Percentiles rank a stretch among this genome's conserved stretches.
These are phyloP conservation scores for Oxyura jamaicensis DNA, from an alignment of 2,113 vertebrate genomes.

Conservation along the genomic window DNA sequence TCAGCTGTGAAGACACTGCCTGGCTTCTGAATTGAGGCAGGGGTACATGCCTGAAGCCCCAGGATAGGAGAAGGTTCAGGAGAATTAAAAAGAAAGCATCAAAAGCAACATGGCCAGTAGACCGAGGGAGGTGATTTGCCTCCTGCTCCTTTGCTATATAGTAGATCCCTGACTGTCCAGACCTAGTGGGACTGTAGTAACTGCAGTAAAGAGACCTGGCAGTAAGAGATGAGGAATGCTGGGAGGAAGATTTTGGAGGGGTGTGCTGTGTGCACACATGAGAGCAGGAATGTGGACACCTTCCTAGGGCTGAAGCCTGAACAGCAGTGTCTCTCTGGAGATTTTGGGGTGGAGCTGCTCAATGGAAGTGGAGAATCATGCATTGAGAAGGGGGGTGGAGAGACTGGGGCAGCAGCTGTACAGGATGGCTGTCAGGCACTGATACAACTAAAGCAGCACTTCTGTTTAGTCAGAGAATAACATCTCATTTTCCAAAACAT, in stretches of 20 bases:
- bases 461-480: not conserved
- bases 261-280: not conserved
- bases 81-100: too few relatives aligned
- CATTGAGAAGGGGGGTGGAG: not conserved
- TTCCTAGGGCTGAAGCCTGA: not conserved
- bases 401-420: not conserved
- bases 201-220: not conserved
- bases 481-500: not conserved
- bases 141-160: too few relatives aligned
- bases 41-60: rapidly evolving
- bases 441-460: not conserved
- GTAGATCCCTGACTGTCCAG: too few relatives aligned
- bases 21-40: not conserved
- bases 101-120: too few relatives aligned
- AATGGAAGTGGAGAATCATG: not conserved
- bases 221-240: not conserved
- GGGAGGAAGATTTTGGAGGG: not conserved
- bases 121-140: too few relatives aligned
- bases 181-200: too few relatives aligned
- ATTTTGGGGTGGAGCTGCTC: not conserved
- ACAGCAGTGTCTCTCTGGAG: not conserved
- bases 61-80: not conserved
- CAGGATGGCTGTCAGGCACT: not conserved
- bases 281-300: not conserved
- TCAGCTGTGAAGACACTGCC: not conserved